phyloP scores from a whole-genome alignment of 2,113 vertebrate species.

The Nerophis ophidion region DNA sequence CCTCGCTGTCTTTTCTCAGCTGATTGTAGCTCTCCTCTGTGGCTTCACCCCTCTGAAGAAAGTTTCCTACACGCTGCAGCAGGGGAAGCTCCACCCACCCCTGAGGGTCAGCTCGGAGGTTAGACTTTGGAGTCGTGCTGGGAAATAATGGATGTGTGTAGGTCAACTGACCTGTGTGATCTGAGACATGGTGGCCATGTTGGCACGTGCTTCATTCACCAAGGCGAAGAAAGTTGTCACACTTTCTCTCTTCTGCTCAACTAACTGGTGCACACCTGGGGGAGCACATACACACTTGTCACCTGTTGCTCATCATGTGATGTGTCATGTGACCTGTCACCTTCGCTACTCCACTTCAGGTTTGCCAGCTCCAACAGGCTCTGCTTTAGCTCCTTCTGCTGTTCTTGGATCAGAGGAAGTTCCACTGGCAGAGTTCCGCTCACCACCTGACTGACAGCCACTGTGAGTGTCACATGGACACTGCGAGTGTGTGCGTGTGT shows the following conservation, averaged over 20 bases:
- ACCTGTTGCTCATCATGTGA: not conserved
- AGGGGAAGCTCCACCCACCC: slow-evolving; percentile 26
- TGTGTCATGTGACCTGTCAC: slow-evolving; percentile 36
- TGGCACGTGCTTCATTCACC: slow-evolving; percentile 21
- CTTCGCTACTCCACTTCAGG: slow-evolving; percentile 65
- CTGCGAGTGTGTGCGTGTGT: not conserved
- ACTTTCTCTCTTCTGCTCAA: slow-evolving; percentile 2
- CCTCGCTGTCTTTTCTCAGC: slow-evolving; percentile 11
- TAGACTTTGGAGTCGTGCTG: not conserved
- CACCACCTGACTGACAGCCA: slow-evolving; percentile 13
- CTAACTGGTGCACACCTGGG: slow-evolving; percentile 12
- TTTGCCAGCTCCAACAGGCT: slow-evolving; percentile 7
- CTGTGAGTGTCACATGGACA: slow-evolving; percentile 5
- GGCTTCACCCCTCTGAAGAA: slow-evolving; percentile 10
- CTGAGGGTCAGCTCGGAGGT: not conserved
- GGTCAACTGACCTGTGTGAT: slow-evolving; percentile 15
- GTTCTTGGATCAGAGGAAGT: slow-evolving; percentile 50
- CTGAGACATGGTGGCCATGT: slow-evolving; percentile 18
- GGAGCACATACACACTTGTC: not conserved
- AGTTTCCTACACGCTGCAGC: slow-evolving; percentile 9
- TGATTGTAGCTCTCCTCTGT: slow-evolving; percentile 7
- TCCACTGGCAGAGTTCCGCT: slow-evolving; percentile 2
- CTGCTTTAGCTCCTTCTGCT: slow-evolving; percentile 37
- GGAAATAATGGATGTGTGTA: too few relatives aligned
- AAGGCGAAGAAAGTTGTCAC: not conserved